phyloP scores from a whole-genome alignment of 53 echinoderm and acorn worm genomes.

The Antedon mediterranea region DNA sequence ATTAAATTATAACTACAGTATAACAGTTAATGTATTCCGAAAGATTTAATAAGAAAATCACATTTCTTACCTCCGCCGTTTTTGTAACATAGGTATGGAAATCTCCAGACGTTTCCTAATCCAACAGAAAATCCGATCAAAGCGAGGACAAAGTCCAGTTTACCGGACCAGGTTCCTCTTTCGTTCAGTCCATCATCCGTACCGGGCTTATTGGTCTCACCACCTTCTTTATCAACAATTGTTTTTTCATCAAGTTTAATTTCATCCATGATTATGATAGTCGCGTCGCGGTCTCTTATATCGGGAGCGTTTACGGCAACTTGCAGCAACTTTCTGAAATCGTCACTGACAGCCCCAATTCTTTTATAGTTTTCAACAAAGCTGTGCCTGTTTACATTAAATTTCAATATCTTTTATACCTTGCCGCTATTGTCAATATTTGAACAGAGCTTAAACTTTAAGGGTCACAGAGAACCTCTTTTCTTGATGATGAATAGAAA shows the following conservation, averaged over 20 bases:
- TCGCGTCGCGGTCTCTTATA: not conserved
- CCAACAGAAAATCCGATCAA: not conserved
- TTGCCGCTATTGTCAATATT: not conserved
- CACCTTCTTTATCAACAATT: not conserved
- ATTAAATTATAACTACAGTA: no score
- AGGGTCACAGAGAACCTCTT: no score
- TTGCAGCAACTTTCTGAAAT: not conserved
- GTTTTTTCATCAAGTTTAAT: not conserved
- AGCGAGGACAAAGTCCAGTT: not conserved
- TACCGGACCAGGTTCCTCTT: not conserved
- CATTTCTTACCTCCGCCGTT: not conserved
- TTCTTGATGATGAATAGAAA: no score
- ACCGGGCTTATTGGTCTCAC: not conserved
- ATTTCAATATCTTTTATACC: not conserved
- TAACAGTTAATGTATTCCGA: no score
- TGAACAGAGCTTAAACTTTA: not conserved
- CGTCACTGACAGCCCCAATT: not conserved
- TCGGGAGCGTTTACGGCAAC: not conserved
- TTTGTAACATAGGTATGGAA: not conserved
- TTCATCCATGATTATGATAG: not conserved
- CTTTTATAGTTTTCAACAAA: not conserved
- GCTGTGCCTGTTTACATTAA: no score
- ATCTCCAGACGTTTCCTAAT: not conserved
- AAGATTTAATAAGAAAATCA: no score
- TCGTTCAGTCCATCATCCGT: not conserved